phyloP scores from a whole-genome alignment of 1,140 invertebrate species.

The Bombus ignitus region DNA sequence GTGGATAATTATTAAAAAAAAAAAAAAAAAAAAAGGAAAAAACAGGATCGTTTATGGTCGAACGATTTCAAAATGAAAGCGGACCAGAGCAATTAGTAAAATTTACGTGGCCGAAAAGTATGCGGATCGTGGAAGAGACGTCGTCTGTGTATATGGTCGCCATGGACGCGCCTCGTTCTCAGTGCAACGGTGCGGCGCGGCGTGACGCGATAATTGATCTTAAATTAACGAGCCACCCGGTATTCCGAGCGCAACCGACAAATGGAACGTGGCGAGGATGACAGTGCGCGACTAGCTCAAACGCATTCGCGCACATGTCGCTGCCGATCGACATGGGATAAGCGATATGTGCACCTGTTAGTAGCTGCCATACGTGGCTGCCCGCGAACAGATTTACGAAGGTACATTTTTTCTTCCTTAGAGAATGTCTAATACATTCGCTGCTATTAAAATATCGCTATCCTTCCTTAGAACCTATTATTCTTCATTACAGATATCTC shows the following conservation, averaged over 20 bases:
- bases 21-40: rapidly evolving
- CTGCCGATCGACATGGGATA: slow-evolving; percentile 58
- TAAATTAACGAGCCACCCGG: slow-evolving; percentile 72
- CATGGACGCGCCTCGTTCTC: slow-evolving; percentile 61
- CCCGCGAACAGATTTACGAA: slow-evolving; percentile 59
- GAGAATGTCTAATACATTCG: background rate
- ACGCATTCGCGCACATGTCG: slow-evolving; percentile 30
- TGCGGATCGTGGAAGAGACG: slow-evolving; percentile 34
- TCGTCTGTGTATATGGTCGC: background rate
- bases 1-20: background rate
- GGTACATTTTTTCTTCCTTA: background rate
- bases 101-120: slow-evolving; percentile 34
- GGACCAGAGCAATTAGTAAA: slow-evolving; percentile 26
- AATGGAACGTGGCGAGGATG: slow-evolving; percentile 60
- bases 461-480: background rate
- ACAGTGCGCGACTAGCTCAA: slow-evolving; percentile 57
- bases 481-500: background rate
- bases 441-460: background rate
- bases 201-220: slow-evolving; percentile 72
- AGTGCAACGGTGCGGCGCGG: slow-evolving; percentile 48
- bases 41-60: background rate
- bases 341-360: slow-evolving; percentile 64
- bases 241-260: slow-evolving; percentile 59
- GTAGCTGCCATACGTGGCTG: slow-evolving; percentile 22
- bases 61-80: slow-evolving; percentile 21